Conservation (phyloP, 2,113 vertebrate species). For the Numenius arquata region DNA sequence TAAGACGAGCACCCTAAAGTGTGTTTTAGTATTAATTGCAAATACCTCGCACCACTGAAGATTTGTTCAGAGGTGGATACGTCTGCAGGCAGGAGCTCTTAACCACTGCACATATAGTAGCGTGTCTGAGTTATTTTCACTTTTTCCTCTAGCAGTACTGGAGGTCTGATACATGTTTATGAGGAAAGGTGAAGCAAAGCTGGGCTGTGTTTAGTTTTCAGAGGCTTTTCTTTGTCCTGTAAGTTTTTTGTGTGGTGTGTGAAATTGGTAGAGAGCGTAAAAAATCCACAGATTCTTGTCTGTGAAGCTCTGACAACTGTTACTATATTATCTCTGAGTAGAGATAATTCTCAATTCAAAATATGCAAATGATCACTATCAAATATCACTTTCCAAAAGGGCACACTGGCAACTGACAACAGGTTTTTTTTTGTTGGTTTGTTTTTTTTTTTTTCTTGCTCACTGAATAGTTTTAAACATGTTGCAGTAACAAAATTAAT, state of each 20-base stretch:
- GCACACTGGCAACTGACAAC: background rate
- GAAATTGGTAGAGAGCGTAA: background rate
- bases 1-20: no score
- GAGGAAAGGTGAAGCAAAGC: background rate
- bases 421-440: background rate
- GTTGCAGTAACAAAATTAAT: slow-evolving; percentile 33
- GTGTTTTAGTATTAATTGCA: background rate
- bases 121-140: no score
- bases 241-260: background rate
- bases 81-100: no score
- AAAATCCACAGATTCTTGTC: background rate
- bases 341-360: background rate
- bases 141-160: background rate
- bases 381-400: slow-evolving; percentile 15
- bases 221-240: background rate
- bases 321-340: background rate
- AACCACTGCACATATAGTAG: background rate
- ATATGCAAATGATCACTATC: background rate
- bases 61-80: background rate
- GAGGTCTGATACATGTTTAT: background rate
- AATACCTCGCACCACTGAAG: background rate
- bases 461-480: background rate
- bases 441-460: background rate
- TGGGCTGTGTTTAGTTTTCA: background rate
- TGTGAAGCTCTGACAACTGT: background rate